phyloP scores from a whole-genome alignment of 1,140 invertebrate species.

The Cephus cinctus region DNA sequence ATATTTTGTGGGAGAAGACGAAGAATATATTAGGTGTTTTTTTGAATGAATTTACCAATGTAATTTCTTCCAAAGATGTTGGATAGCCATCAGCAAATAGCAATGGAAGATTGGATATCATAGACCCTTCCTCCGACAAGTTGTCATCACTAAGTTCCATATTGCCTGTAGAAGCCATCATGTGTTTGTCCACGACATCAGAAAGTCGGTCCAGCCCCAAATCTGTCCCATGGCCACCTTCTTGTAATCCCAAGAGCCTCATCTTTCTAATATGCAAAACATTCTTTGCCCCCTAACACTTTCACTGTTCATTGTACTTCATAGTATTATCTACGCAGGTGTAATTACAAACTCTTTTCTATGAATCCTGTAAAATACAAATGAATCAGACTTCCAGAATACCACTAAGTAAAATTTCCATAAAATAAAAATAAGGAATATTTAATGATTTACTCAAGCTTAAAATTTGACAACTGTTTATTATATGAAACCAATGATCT shows the following conservation, averaged over 20 bases:
- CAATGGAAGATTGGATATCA: conserved; percentile 68
- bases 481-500: too few species aligned
- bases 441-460: too few species aligned
- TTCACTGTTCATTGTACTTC: conserved; percentile 1
- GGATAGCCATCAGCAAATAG: conserved; percentile 70
- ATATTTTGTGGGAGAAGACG: neutral
- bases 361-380: too few species aligned
- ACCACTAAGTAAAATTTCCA: too few species aligned
- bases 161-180: conserved; percentile 40
- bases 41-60: conserved; percentile 40
- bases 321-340: too few species aligned
- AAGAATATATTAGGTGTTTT: neutral
- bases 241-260: conserved; percentile 47
- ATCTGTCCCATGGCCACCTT: conserved; percentile 40
- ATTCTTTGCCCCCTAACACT: conserved; percentile 1
- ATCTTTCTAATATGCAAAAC: conserved; percentile 38
- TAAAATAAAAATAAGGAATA: too few species aligned
- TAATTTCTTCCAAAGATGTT: conserved; percentile 65
- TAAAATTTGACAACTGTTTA: too few species aligned
- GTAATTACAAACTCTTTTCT: too few species aligned
- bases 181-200: conserved; percentile 33
- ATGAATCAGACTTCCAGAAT: too few species aligned
- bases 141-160: conserved; percentile 30
- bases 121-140: conserved; percentile 45
- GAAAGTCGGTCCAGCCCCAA: conserved; percentile 37